These are phyloP conservation scores for Lucilia sericata DNA, from an alignment of 1,140 invertebrate genomes.

Conservation along the genomic window DNA sequence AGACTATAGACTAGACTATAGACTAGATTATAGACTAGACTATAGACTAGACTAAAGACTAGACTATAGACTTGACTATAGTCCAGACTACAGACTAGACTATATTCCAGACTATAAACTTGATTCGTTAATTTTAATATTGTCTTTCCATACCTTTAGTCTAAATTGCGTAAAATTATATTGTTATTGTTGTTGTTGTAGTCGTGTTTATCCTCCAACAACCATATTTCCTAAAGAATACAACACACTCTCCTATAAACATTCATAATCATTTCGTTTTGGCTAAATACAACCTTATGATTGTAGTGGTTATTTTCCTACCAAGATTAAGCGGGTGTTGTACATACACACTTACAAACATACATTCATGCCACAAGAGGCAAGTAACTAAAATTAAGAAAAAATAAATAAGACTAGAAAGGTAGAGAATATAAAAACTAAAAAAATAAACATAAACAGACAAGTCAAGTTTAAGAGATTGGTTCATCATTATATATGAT, in stretches of 20 bases:
- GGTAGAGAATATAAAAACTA: not conserved
- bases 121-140: no score
- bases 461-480: slow-evolving; percentile 22
- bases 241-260: not conserved
- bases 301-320: not conserved
- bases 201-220: not conserved
- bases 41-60: no score
- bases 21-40: no score
- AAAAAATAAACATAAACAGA: not conserved
- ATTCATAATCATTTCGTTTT: not conserved
- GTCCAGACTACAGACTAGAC: no score
- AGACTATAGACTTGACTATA: no score
- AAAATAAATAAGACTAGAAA: not conserved
- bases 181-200: no score
- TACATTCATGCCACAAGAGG: not conserved
- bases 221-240: not conserved
- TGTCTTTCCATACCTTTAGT: no score
- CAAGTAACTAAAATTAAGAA: not conserved
- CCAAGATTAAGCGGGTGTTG: slow-evolving; percentile 11
- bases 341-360: slow-evolving; percentile 3
- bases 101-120: no score
- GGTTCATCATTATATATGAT: slow-evolving; percentile 41
- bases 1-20: no score
- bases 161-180: no score
- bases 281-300: not conserved